phyloP scores from a whole-genome alignment of 2,797 vertebrate species.

The Sebastes trivittatus region DNA sequence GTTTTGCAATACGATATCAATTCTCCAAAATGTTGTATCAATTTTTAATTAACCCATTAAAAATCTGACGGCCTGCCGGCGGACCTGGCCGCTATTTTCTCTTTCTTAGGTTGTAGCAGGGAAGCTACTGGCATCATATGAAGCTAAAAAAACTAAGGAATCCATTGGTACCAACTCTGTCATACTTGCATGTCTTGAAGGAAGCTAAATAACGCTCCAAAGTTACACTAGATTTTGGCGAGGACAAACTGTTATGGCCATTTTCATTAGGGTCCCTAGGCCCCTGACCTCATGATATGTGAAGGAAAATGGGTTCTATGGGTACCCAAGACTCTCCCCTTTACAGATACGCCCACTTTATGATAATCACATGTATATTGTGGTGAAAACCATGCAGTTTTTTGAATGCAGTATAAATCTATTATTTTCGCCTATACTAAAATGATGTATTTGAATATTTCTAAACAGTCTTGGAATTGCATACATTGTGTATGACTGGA shows the following conservation, averaged over 20 bases:
- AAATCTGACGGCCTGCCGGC: too few relatives aligned
- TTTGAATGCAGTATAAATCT: too few relatives aligned
- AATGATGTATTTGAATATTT: background rate
- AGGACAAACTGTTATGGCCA: background rate
- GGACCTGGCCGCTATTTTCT: accelerated
- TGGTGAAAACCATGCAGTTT: too few relatives aligned
- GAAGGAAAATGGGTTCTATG: background rate
- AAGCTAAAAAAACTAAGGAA: background rate
- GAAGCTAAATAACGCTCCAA: background rate
- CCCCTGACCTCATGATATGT: background rate
- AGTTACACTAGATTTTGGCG: background rate
- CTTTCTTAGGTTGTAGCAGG: too few relatives aligned
- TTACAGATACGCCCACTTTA: too few relatives aligned
- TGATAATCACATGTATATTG: too few relatives aligned
- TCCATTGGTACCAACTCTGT: background rate
- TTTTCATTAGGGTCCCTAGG: background rate
- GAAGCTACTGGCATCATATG: too few relatives aligned
- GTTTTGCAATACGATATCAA: background rate
- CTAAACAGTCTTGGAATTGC: background rate
- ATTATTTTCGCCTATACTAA: too few relatives aligned
- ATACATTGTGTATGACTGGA: background rate
- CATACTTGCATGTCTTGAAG: background rate
- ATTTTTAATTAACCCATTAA: background rate
- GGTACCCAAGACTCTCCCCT: background rate
- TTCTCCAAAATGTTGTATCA: background rate